These are phyloP conservation scores for Pyxicephalus adspersus DNA, from an alignment of 2,113 vertebrate species.

Conservation along the genomic window DNA sequence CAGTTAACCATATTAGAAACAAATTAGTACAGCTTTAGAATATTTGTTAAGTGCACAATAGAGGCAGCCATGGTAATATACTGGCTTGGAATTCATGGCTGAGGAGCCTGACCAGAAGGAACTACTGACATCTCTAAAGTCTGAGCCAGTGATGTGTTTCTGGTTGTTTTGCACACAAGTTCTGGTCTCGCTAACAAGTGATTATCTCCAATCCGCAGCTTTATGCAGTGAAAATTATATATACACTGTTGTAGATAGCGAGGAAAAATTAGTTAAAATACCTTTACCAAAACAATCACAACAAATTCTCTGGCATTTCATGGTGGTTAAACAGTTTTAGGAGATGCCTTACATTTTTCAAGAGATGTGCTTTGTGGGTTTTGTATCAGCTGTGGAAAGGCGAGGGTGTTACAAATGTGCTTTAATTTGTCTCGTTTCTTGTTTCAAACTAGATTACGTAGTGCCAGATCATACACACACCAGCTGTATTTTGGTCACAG, in stretches of 20 bases:
- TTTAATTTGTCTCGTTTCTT: constrained; percentile 33
- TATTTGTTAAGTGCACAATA: neutral
- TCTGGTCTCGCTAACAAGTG: too few relatives aligned
- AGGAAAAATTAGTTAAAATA: neutral
- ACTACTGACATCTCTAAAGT: too few relatives aligned
- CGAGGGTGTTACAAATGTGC: constrained; percentile 29
- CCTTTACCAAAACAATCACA: neutral
- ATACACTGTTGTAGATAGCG: neutral
- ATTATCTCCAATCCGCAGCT: too few relatives aligned
- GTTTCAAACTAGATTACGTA: constrained; percentile 18
- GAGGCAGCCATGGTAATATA: neutral
- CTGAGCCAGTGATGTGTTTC: too few relatives aligned
- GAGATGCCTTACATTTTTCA: constrained; percentile 5
- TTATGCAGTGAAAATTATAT: too few relatives aligned
- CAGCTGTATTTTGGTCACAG: constrained; percentile 40
- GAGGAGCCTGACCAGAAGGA: too few relatives aligned
- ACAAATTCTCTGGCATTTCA: constrained; percentile 3
- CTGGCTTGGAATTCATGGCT: neutral
- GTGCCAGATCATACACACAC: constrained; percentile 3
- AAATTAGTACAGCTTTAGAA: too few relatives aligned
- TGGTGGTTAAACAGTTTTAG: constrained; percentile 17
- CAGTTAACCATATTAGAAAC: too few relatives aligned
- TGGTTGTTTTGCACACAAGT: too few relatives aligned
- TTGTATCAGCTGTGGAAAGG: constrained; percentile 14
- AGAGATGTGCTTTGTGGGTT: constrained; percentile 26